Evolutionary conservation across 35 echinoderm and acorn worm species (phyloP), one percentile per base, ranked within the genome.

Genomic region (Ophiothrix spiculata): DNA sequence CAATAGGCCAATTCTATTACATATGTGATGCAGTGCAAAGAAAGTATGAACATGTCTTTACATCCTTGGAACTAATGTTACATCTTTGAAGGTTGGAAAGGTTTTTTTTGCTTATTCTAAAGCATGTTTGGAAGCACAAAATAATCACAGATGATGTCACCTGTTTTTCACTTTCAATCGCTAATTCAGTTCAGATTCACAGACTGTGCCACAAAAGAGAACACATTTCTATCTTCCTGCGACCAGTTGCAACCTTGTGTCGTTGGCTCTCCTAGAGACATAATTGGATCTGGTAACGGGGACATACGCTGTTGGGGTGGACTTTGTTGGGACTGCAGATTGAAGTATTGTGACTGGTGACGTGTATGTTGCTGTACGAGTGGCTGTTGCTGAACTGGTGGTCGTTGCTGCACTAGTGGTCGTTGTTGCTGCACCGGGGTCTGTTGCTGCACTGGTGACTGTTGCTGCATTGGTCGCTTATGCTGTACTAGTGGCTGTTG

Each of bases 161-260:
- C n/a, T n/a, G n/a, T n/a, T n/a, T n/a, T n/a, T n/a, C n/a, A n/a
- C n/a, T n/a, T n/a, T n/a, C n/a, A n/a, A n/a, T n/a, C n/a, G n/a
- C n/a, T n/a, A n/a, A n/a, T 69, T 69, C 23, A 69, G 60, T 69
- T 69, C 4, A 69, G 60, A 25, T 69, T 69, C 4, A 69, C 3
- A 2, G 60, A 69, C 60, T 69, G 60, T 12, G 60, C 60, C 17
- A 25, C 60, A n/a, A 28, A 69, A 25, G 60, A 69, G 29, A 69
- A 69, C 23, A 69, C 60, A 69, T 69, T 69, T 69, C 60, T 69
- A 25, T 69, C 60, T 69, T 54, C 45, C 45, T 54, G 45, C 45
- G 45, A 21, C 45, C 45, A 54, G 45, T 21, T 54, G 45, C 21
- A 21, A 54, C 45, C 21, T 21, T 21, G 45, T 54, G 45, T 8